Evolutionary conservation across 2,113 vertebrate species (phyloP), one percentile per base, ranked within the genome.

Genomic region (Chaetura pelagica): DNA sequence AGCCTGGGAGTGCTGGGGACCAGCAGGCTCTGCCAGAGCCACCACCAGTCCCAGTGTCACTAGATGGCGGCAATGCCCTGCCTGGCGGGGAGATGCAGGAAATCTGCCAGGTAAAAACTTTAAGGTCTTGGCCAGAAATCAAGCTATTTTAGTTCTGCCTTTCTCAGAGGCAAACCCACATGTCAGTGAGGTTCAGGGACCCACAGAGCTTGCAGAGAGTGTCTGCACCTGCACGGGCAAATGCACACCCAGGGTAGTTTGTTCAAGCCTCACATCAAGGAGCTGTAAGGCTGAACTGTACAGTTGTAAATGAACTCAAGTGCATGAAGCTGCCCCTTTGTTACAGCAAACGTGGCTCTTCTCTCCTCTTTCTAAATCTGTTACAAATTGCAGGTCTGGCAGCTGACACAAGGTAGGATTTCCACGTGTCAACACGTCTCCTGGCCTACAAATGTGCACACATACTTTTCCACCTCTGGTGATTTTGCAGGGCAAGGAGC

Each of bases 11-110:
- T 3, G 6, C 42, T 4, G 78, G 1, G 83, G 30, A 44, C 0
- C 55, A 0, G n/a, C 30, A 3, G 48, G 20, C n/a, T 58, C 2
- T 34, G 72, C 27, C 24, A 38, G 26, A 15, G 67, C 67, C 85
- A 1, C 38, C 38, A 4, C 2, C 1, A 20, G 5, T 0, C 54
- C 42, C 81, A 1, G 1, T 26, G 20, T 85, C 96, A 84, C 75
- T 86, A 95, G 96, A 74, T 97, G 96, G 96, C 95, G 8, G 79
- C 96, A 96, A 12, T 9, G 85, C 85, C 59, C 23, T 3, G 76
- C 38, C 9, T 38, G 76, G 2, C 2, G 18, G 7, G 80, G 29
- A 4, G 44, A 5, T 9, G 32, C 44, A 15, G 1, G 35, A 49
- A 13, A 1, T 2, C 63, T 17, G 57, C 49, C 15, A 20, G 23